These are phyloP conservation scores for Euplexia lucipara DNA, from an alignment of 2,888 invertebrate genomes.

Conservation along the genomic window DNA sequence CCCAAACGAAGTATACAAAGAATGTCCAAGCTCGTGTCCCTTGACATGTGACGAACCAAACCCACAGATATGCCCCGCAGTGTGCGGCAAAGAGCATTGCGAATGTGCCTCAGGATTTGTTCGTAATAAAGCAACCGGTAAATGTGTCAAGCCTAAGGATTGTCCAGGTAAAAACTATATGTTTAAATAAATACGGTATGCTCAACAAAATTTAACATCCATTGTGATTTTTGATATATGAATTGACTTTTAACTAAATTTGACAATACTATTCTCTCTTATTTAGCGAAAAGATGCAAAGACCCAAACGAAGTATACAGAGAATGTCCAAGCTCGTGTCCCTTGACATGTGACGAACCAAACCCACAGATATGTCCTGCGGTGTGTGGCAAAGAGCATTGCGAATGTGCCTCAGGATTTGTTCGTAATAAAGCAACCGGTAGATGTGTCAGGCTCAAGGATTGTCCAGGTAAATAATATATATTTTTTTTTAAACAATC, in stretches of 20 bases:
- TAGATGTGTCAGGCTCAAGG: constrained; percentile 24
- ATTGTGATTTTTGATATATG: too few species aligned
- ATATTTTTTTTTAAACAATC: too few species aligned
- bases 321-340: constrained; percentile 52
- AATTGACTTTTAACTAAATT: too few species aligned
- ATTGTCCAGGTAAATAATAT: not conserved
- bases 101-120: constrained; percentile 37
- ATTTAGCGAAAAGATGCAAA: constrained; percentile 17
- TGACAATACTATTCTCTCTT: not conserved
- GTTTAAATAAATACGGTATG: too few species aligned
- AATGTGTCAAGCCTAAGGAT: constrained; percentile 22
- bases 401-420: constrained; percentile 37
- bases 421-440: constrained; percentile 22
- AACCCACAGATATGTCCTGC: constrained; percentile 43
- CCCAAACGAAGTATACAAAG: constrained; percentile 10
- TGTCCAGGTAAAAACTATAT: not conserved
- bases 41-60: constrained; percentile 56
- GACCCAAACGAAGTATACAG: constrained; percentile 20
- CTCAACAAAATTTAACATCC: too few species aligned
- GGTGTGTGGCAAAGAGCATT: constrained; percentile 22
- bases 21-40: constrained; percentile 52
- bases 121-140: constrained; percentile 20
- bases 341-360: constrained; percentile 57
- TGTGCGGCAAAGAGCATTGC: constrained; percentile 28
- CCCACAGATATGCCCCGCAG: constrained; percentile 40